These are phyloP conservation scores for Tylochromis polylepis DNA, from an alignment of 2,113 vertebrate genomes.

Conservation along the genomic window DNA sequence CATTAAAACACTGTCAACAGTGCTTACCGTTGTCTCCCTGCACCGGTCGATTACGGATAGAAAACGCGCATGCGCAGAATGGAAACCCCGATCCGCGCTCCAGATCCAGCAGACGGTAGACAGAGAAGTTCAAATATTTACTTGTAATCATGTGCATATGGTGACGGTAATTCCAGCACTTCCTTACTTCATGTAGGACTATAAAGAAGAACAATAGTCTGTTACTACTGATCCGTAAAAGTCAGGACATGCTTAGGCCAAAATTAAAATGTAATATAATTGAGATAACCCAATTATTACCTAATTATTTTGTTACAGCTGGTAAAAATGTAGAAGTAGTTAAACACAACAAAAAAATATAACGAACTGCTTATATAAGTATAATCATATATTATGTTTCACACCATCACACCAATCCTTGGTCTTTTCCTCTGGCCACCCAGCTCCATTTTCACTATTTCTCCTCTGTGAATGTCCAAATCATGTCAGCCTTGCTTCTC, in stretches of 20 bases:
- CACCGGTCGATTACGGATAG: slow-evolving; percentile 14
- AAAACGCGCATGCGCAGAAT: slow-evolving; percentile 44
- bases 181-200: background rate
- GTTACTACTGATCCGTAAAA: background rate
- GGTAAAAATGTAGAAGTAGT: background rate
- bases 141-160: background rate
- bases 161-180: background rate
- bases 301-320: background rate
- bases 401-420: background rate
- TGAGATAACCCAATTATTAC: background rate
- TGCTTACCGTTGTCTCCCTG: slow-evolving; percentile 60
- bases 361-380: background rate
- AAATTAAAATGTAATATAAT: background rate
- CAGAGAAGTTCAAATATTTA: background rate
- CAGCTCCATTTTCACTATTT: background rate
- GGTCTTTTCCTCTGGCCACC: background rate
- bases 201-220: background rate
- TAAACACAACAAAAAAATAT: background rate
- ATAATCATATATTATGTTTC: background rate
- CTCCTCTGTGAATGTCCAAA: background rate
- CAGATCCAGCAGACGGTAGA: background rate
- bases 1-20: background rate
- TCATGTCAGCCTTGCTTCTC: background rate
- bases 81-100: no score
- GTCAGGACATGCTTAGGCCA: background rate